Base-by-base conservation (phyloP, 1,140 invertebrate species). In the Zophobas morio region DNA sequence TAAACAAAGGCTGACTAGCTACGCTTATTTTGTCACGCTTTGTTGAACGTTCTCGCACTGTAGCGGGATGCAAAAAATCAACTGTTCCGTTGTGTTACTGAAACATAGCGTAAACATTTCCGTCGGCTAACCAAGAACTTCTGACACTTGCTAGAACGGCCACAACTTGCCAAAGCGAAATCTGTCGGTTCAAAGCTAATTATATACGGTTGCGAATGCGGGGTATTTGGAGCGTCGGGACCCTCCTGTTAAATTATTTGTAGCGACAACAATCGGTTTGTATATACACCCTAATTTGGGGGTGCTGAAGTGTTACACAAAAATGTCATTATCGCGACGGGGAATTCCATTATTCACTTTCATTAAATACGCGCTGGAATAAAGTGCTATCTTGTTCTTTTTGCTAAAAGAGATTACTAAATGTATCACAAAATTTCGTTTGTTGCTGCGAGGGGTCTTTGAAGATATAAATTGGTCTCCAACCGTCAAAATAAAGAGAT, bases 111-210 rank as follows among this genome's bases (percentile, higher is more conserved):
- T 51, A 51, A 51, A 51, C 49, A 51, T 51, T 51, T 51, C 49
- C 49, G 42, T 3, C 42, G 42, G 49, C 33, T 34, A 4, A 57
- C 54, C 32, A 36, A 36, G 34, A 63, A 63, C 57, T 63, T 63
- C 57, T 63, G 57, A 42, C 57, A 63, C 57, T 63, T 63, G 36
- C 37, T 37, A 20, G 57, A 63, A 63, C 36, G 35, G 36, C 54
- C 20, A 20, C 49, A 20, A 8, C 42, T 4, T 46, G 42, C 42
- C 42, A 46, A 46, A 46, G 42, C 42, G 49, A 20, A 51, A 51
- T 51, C 49, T 51, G 49, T 6, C 49, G 4, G 49, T 51, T 51
- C 49, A 51, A 51, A 51, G 49, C 49, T 51, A 51, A 51, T 51
- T 51, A 51, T 51, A 51, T 46, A 4, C 49, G 20, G 49, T 51